Evolutionary conservation across 2,888 invertebrate genomes (phyloP).

Genomic region (Hypsopygia costalis): DNA sequence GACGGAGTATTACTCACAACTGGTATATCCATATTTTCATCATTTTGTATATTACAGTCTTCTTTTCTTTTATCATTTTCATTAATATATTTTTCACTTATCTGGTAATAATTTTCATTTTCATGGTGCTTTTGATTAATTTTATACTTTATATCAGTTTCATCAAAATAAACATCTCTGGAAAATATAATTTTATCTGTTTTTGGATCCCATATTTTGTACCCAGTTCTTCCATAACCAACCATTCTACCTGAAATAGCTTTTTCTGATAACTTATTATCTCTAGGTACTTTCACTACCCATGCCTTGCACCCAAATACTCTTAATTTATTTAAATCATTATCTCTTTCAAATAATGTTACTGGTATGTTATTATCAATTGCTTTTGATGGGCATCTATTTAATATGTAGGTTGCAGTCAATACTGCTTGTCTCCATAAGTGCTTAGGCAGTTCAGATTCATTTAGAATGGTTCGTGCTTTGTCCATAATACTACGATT

Average conservation of each 20-base stretch:
- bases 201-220: constrained; percentile 13
- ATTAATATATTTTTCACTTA: background rate
- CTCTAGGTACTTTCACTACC: background rate
- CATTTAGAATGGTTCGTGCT: constrained; percentile 3
- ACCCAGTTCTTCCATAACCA: constrained; percentile 13
- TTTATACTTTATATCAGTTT: constrained; percentile 6
- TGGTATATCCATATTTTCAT: too few relatives aligned
- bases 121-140: background rate
- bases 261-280: background rate
- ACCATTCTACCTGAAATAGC: constrained; percentile 10
- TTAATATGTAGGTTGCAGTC: constrained; percentile 3
- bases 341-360: background rate
- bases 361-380: background rate
- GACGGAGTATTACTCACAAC: too few relatives aligned
- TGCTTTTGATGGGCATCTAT: constrained; percentile 6
- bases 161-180: constrained; percentile 14
- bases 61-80: background rate
- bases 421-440: constrained; percentile 8
- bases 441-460: constrained; percentile 1
- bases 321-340: background rate
- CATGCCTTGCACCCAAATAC: background rate
- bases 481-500: constrained; percentile 5
- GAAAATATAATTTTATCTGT: constrained; percentile 9
- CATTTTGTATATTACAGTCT: constrained; percentile 4
- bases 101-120: background rate